These are phyloP conservation scores for Trachythela sp. DNA, from an alignment of 64 coral and sea anemone species.

Conservation along the genomic window DNA sequence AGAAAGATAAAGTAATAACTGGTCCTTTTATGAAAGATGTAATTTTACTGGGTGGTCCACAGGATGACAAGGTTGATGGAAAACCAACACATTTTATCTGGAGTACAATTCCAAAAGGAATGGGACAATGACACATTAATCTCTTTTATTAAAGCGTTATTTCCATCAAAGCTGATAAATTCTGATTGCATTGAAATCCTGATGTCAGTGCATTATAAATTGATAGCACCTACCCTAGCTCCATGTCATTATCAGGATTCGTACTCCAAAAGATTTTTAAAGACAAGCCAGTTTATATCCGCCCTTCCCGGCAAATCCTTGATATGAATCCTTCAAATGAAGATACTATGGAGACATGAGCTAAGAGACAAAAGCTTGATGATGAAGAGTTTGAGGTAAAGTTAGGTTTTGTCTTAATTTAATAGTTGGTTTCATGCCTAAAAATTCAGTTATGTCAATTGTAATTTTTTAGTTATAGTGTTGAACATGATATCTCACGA, in stretches of 20 bases:
- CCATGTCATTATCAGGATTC: conserved; percentile 37
- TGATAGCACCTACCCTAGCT: conserved; percentile 38
- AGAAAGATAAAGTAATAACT: not conserved
- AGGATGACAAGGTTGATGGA: conserved; percentile 34
- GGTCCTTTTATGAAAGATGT: conserved; percentile 49
- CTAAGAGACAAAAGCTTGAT: conserved; percentile 48
- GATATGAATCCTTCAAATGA: not conserved
- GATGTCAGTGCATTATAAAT: conserved; percentile 47
- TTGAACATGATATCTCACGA: no score
- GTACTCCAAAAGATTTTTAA: conserved; percentile 59
- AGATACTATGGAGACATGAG: conserved; percentile 10
- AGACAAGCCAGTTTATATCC: conserved; percentile 59
- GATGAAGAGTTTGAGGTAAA: not conserved
- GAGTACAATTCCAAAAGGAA: conserved; percentile 37
- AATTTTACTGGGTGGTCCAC: conserved; percentile 34
- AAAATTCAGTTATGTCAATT: no score
- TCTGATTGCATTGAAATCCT: conserved; percentile 44
- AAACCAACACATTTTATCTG: conserved; percentile 39
- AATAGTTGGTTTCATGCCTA: not conserved
- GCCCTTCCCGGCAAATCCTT: conserved; percentile 22
- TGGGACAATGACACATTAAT: conserved; percentile 12
- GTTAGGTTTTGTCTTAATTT: not conserved
- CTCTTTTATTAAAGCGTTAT: conserved; percentile 20
- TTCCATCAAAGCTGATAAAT: conserved; percentile 13
- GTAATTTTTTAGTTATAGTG: no score